These are phyloP conservation scores for Volucella bombylans DNA, from an alignment of 2,888 invertebrate genomes.

Conservation along the genomic window DNA sequence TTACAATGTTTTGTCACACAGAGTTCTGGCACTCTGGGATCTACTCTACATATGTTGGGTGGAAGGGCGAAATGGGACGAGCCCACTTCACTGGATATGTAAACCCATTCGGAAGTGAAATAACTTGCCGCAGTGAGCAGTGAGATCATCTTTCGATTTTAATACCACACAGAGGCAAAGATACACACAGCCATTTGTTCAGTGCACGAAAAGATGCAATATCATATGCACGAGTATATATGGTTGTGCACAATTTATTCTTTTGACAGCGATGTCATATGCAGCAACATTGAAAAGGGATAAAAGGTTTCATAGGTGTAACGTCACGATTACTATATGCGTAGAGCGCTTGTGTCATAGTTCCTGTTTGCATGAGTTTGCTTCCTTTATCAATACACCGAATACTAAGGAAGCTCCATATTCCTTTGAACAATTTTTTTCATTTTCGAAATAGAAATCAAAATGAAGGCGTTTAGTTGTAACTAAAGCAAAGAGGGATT, in stretches of 20 bases:
- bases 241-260: slow-evolving; percentile 28
- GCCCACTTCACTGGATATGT: slow-evolving; percentile 40
- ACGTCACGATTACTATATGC: too few relatives aligned
- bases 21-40: slow-evolving; percentile 17
- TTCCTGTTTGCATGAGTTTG: too few relatives aligned
- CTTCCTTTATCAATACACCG: too few relatives aligned
- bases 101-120: slow-evolving; percentile 55
- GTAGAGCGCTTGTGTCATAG: too few relatives aligned
- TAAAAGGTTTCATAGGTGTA: too few relatives aligned
- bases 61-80: slow-evolving; percentile 14
- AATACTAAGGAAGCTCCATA: too few relatives aligned
- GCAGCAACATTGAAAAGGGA: too few relatives aligned
- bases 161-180: slow-evolving; percentile 38
- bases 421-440: too few relatives aligned
- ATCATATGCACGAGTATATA: neutral
- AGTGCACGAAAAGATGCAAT: neutral
- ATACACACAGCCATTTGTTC: neutral
- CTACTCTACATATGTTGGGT: slow-evolving; percentile 4
- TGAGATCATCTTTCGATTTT: slow-evolving; percentile 56
- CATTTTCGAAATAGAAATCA: too few relatives aligned
- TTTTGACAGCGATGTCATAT: slow-evolving; percentile 30
- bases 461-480: too few relatives aligned
- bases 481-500: too few relatives aligned
- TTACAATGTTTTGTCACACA: slow-evolving; percentile 3
- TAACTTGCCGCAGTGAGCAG: slow-evolving; percentile 10